Evolutionary conservation across 1,140 invertebrate species (phyloP).

Genomic region (Drosophila equinoxialis): DNA sequence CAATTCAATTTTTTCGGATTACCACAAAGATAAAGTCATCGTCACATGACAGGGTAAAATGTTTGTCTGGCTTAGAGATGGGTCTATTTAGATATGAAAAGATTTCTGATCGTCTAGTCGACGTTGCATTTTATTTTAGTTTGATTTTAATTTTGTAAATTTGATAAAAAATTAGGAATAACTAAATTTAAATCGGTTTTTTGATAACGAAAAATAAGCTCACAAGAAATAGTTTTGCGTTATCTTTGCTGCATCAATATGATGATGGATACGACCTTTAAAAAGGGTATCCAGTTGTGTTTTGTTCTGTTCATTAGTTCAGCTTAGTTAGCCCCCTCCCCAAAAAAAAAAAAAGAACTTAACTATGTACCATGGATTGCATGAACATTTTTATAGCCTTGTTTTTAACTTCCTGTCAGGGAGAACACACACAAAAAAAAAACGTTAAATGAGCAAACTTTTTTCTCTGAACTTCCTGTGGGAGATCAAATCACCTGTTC

Average conservation of each 20-base stretch:
- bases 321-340: too few relatives aligned
- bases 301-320: too few relatives aligned
- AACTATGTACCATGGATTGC: too few relatives aligned
- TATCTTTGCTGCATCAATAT: too few relatives aligned
- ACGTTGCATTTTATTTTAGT: neutral
- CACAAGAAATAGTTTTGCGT: too few relatives aligned
- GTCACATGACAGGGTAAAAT: neutral
- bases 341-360: too few relatives aligned
- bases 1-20: constrained; percentile 7
- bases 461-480: neutral
- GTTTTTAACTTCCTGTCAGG: too few relatives aligned
- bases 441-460: neutral
- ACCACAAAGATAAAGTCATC: constrained; percentile 2
- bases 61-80: neutral
- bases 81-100: neutral
- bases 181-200: too few relatives aligned
- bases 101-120: neutral
- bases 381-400: too few relatives aligned
- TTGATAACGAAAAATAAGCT: too few relatives aligned
- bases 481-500: constrained; percentile 1
- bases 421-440: constrained; percentile 8
- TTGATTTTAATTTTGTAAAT: neutral
- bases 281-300: too few relatives aligned
- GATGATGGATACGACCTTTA: too few relatives aligned
- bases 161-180: neutral